A percentile compares a stretch with the other conserved stretches of the same genome.
Evolutionary conservation across 92 coral and sea anemone species (phyloP).

Genomic region (Scolanthus callimorphus): DNA sequence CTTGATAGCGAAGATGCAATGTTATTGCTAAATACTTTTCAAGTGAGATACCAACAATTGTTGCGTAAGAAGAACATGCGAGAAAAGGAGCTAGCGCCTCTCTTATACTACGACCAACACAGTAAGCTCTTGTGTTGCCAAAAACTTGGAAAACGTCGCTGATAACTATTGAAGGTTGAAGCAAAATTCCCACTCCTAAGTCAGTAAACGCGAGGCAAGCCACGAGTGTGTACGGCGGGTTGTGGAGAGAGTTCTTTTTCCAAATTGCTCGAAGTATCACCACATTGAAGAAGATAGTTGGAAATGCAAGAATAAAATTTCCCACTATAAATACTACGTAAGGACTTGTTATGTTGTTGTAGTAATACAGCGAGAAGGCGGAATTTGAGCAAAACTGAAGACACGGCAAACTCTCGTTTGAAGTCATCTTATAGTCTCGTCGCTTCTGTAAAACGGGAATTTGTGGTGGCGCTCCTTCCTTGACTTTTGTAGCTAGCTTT

Average conservation of each 20-base stretch:
- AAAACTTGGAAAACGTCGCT: neutral
- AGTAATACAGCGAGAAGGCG: neutral
- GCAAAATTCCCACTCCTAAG: neutral
- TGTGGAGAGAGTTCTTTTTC: neutral
- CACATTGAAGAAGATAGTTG: neutral
- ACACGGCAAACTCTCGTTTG: too few relatives aligned
- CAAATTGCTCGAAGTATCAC: neutral
- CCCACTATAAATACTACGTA: neutral
- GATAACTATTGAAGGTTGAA: neutral
- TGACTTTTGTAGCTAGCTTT: too few relatives aligned
- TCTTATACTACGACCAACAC: neutral
- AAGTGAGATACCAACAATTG: neutral
- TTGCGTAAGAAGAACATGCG: neutral
- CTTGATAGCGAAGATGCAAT: neutral
- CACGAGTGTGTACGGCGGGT: neutral
- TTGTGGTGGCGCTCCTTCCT: too few relatives aligned
- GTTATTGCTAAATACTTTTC: neutral
- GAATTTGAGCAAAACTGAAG: neutral
- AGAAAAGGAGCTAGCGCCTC: neutral
- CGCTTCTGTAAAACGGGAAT: too few relatives aligned
- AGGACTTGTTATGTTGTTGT: neutral
- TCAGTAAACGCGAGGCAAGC: neutral
- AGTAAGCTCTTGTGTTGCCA: neutral
- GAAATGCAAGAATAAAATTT: neutral
- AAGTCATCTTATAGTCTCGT: too few relatives aligned